Percentiles rank a stretch among this genome's conserved stretches.
Evolutionary conservation across 2,888 invertebrate species (phyloP).

Genomic region (Leptinotarsa tumamoca): DNA sequence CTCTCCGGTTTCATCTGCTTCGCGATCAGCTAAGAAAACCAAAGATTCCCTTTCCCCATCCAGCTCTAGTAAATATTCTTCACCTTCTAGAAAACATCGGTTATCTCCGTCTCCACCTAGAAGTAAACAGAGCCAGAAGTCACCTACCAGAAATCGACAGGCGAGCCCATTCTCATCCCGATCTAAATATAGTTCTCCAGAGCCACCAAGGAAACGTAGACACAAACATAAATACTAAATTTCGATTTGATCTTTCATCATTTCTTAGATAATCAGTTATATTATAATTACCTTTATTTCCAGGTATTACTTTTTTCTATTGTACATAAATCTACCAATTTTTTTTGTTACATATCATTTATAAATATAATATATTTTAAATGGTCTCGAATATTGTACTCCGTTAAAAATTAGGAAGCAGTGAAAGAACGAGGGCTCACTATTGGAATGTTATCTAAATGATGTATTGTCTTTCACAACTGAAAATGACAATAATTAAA

Average conservation of each 20-base stretch:
- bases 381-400: background rate
- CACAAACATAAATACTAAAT: constrained; percentile 70
- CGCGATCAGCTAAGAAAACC: constrained; percentile 59
- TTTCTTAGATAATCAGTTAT: too few relatives aligned
- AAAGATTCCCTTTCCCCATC: constrained; percentile 62
- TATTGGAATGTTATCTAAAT: too few relatives aligned
- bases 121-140: constrained; percentile 59
- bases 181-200: constrained; percentile 64
- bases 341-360: too few relatives aligned
- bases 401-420: background rate
- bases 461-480: too few relatives aligned
- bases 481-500: too few relatives aligned
- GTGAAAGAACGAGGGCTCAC: too few relatives aligned
- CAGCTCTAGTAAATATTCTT: constrained; percentile 61
- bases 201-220: constrained; percentile 68
- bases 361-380: too few relatives aligned
- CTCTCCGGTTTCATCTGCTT: constrained; percentile 60
- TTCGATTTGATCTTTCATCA: constrained; percentile 8
- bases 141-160: constrained; percentile 58
- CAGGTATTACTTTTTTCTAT: too few relatives aligned
- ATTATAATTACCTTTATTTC: too few relatives aligned
- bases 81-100: constrained; percentile 57
- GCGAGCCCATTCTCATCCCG: constrained; percentile 57
- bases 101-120: constrained; percentile 61
- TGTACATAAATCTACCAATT: too few relatives aligned